A percentile compares a stretch with the other conserved stretches of the same genome.
These are phyloP conservation scores for Upupa epops DNA, from an alignment of 2,113 vertebrate species.

Conservation along the genomic window DNA sequence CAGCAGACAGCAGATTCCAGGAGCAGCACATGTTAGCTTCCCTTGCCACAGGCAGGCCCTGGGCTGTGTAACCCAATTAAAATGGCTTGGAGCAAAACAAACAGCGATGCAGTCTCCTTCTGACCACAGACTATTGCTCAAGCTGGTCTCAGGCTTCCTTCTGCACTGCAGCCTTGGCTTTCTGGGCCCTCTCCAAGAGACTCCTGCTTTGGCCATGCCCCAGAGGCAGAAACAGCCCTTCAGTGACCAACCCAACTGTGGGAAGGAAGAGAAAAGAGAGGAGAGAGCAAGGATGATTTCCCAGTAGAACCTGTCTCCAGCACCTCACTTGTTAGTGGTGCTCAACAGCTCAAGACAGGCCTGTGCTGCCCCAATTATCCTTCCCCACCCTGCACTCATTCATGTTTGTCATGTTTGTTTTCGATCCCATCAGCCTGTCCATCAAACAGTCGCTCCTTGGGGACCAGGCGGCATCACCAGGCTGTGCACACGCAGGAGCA, in stretches of 20 bases:
- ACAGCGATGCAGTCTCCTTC: neutral
- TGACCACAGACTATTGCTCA: accelerated
- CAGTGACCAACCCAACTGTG: neutral
- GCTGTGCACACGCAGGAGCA: accelerated
- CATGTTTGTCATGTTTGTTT: neutral
- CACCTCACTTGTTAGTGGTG: neutral
- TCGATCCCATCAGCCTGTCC: constrained; percentile 22
- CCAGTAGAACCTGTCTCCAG: neutral
- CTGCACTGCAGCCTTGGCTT: accelerated
- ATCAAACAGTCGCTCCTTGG: neutral
- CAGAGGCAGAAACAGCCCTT: neutral
- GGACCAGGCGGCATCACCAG: accelerated
- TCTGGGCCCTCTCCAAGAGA: neutral
- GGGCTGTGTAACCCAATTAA: constrained; percentile 28
- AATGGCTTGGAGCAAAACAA: neutral
- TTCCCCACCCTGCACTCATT: neutral
- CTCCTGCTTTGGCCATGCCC: neutral
- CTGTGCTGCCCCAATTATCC: neutral
- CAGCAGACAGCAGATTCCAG: neutral
- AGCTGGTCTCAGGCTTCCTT: neutral
- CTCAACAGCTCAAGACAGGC: neutral
- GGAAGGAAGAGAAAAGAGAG: neutral
- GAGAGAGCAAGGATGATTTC: neutral
- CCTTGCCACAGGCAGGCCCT: neutral
- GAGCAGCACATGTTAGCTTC: neutral